Conservation (phyloP, 1,140 invertebrate genomes). For the Lanistes nyassanus region DNA sequence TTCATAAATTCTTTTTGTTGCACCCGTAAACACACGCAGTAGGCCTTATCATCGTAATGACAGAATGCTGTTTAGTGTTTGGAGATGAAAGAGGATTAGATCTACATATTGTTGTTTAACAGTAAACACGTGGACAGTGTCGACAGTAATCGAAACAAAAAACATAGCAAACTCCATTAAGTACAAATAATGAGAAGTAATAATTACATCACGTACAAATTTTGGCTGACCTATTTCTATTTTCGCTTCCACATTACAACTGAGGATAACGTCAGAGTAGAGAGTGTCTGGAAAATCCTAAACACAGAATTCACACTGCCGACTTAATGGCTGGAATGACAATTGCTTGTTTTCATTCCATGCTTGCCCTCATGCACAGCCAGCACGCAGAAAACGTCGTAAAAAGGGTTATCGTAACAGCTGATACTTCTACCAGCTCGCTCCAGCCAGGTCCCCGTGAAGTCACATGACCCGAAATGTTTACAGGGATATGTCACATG, state of each 20-base stretch:
- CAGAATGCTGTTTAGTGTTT: no score
- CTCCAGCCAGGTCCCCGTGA: not conserved
- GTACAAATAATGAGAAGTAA: no score
- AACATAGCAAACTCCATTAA: no score
- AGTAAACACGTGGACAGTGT: no score
- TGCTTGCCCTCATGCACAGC: no score
- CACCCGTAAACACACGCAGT: no score
- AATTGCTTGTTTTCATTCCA: not conserved
- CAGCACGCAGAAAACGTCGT: not conserved
- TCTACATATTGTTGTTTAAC: no score
- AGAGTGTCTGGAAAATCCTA: not conserved
- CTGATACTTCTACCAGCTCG: not conserved
- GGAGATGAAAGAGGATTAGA: no score
- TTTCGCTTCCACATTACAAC: not conserved
- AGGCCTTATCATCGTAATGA: no score
- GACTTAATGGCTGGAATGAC: not conserved
- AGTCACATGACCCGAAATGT: constrained; percentile 12
- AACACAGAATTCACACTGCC: not conserved
- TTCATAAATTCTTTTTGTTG: no score
- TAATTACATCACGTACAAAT: no score
- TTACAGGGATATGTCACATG: constrained; percentile 9
- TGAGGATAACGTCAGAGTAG: not conserved
- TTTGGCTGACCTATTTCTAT: not conserved
- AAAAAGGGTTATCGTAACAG: not conserved
- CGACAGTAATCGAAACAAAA: no score